A percentile compares a stretch with the other conserved stretches of the same genome.
These are phyloP conservation scores for Tuberolachnus salignus DNA, from an alignment of 2,888 invertebrate genomes.

Conservation along the genomic window DNA sequence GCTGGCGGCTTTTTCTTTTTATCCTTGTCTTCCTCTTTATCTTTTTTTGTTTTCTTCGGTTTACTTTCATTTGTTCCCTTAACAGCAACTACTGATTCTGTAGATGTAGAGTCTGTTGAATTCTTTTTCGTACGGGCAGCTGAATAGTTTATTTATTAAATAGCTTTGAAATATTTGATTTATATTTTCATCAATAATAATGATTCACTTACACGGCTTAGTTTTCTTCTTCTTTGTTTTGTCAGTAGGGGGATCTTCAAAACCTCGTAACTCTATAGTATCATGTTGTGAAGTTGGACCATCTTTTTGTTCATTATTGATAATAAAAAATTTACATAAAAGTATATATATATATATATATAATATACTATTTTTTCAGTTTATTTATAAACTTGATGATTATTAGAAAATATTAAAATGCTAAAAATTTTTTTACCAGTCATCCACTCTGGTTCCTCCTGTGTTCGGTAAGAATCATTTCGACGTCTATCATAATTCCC, in stretches of 20 bases:
- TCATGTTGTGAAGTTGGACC: slow-evolving; percentile 91
- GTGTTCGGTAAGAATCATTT: slow-evolving; percentile 51
- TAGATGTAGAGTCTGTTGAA: slow-evolving; percentile 32
- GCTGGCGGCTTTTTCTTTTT: slow-evolving; percentile 34
- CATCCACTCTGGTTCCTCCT: slow-evolving; percentile 58
- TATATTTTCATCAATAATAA: background rate
- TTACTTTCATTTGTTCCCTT: slow-evolving; percentile 46
- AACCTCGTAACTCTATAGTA: slow-evolving; percentile 91
- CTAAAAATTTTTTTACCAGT: slow-evolving; percentile 45
- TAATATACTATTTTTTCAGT: background rate
- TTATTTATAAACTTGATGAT: no score
- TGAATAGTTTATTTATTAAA: slow-evolving; percentile 17
- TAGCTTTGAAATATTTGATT: background rate
- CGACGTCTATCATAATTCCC: slow-evolving; percentile 52
- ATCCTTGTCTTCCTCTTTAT: slow-evolving; percentile 51
- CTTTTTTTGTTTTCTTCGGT: slow-evolving; percentile 51
- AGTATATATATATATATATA: background rate
- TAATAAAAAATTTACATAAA: background rate
- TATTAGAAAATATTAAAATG: background rate
- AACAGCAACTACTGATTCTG: background rate
- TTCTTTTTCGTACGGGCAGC: slow-evolving; percentile 52
- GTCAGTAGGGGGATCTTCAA: slow-evolving; percentile 70
- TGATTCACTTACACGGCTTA: slow-evolving; percentile 29
- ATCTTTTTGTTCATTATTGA: slow-evolving; percentile 67
- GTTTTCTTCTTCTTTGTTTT: slow-evolving; percentile 43